These are phyloP conservation scores for Plagodis dolabraria DNA, from an alignment of 2,888 invertebrate species.

Conservation along the genomic window DNA sequence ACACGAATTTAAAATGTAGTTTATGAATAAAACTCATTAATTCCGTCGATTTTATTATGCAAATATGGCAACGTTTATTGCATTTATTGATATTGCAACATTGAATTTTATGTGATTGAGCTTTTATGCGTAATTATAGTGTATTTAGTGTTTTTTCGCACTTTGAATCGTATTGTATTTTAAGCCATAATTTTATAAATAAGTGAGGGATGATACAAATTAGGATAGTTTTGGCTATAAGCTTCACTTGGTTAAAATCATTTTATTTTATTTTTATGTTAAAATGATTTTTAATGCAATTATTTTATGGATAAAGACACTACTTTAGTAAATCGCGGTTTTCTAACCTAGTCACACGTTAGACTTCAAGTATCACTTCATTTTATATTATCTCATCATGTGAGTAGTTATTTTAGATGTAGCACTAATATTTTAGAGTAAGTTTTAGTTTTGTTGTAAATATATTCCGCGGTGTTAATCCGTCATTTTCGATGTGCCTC, in stretches of 20 bases:
- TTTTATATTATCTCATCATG: slow-evolving; percentile 45
- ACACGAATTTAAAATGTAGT: slow-evolving; percentile 20
- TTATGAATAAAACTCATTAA: slow-evolving; percentile 7
- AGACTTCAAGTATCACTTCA: slow-evolving; percentile 49
- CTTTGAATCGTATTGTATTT: slow-evolving; percentile 43
- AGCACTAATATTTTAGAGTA: slow-evolving; percentile 51
- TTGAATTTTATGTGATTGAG: slow-evolving; percentile 60
- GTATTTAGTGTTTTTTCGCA: slow-evolving; percentile 46
- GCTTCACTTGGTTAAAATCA: slow-evolving; percentile 40
- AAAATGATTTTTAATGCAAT: slow-evolving; percentile 38
- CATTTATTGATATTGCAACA: slow-evolving; percentile 49
- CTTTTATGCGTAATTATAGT: slow-evolving; percentile 55
- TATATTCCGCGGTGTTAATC: slow-evolving; percentile 56
- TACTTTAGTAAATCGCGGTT: slow-evolving; percentile 42
- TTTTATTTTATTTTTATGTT: neutral
- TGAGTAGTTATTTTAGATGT: slow-evolving; percentile 30
- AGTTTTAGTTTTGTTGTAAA: slow-evolving; percentile 49
- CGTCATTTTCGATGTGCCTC: slow-evolving; percentile 77
- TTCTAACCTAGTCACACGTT: slow-evolving; percentile 63
- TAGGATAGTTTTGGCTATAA: slow-evolving; percentile 54
- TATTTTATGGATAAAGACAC: slow-evolving; percentile 46
- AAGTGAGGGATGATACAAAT: slow-evolving; percentile 59
- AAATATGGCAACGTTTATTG: slow-evolving; percentile 37
- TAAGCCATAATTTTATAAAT: slow-evolving; percentile 41
- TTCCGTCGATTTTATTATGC: slow-evolving; percentile 56